Base-by-base conservation (phyloP, 1,140 invertebrate genomes). In the Ceratina australensis region DNA sequence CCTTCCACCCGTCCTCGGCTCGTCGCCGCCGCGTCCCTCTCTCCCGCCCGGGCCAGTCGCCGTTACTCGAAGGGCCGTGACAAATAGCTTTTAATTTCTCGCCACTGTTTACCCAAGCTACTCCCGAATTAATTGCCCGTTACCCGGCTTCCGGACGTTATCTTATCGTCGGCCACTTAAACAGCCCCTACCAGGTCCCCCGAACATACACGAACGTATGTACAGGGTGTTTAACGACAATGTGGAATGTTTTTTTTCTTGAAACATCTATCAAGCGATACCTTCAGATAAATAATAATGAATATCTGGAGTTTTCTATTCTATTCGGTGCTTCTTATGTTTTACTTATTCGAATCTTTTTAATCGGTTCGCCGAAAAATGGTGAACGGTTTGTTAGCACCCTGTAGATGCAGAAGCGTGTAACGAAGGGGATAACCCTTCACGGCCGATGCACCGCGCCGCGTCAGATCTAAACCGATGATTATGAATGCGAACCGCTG, bases 51-150 rank as follows among this genome's bases (percentile, higher is more conserved):
- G n/a, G 2, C 24, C 18, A 18, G 15, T 12, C 63, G 56, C 20
- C 33, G 24, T 52, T 63, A n/a, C 81, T 78, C 79, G 61, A 52
- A 18, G 59, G 64, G 52, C 84, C 89, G 89, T 92, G 91, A 92
- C 91, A 92, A 92, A 92, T 92, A 89, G 91, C 91, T 92, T 92
- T 92, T 92, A 92, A 92, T 92, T 92, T 92, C 90, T 92, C 88
- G 89, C 84, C 86, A 86, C 86, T 92, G 91, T 92, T 92, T 92
- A 91, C 90, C 83, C 88, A 86, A 88, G 90, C 86, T 87, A 87
- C 87, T 87, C 84, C 85, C 87, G 87, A 92, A 92, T 91, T 92
- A 92, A 92, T 92, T 92, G 88, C 88, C 87, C 86, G 83, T 85
- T 81, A 82, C 88, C 79, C 80, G 81, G 82, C 85, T 85, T 82